Percentiles rank a stretch among this genome's conserved stretches.
Evolutionary conservation across 2,797 vertebrate genomes (phyloP).

Genomic region (Notolabrus celidotus): DNA sequence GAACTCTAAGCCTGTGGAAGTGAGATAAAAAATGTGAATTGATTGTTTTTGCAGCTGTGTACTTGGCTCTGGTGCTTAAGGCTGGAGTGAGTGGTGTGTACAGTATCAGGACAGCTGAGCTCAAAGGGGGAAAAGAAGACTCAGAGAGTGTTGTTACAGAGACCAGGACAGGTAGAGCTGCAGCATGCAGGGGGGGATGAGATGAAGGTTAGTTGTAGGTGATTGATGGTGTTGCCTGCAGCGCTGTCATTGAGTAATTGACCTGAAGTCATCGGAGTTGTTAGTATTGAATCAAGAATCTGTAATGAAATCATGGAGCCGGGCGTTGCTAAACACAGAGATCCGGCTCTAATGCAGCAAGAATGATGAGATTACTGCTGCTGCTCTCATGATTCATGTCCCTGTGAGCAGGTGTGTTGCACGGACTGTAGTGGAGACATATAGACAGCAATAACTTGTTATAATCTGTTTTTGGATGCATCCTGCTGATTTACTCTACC

Average conservation of each 20-base stretch:
- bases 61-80: conserved; percentile 48
- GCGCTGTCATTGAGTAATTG: conserved; percentile 70
- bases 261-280: conserved; percentile 63
- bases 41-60: conserved; percentile 73
- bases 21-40: conserved; percentile 53
- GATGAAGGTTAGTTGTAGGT: conserved; percentile 60
- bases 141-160: conserved; percentile 7
- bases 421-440: conserved; percentile 14
- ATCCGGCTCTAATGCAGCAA: conserved; percentile 43
- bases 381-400: conserved; percentile 33
- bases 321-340: conserved; percentile 45
- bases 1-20: conserved; percentile 11
- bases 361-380: conserved; percentile 54
- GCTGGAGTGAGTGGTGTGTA: conserved; percentile 27
- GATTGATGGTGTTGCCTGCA: conserved; percentile 67
- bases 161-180: conserved; percentile 29
- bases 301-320: conserved; percentile 73
- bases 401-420: background rate
- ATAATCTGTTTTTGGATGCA: background rate
- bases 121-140: background rate
- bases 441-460: conserved; percentile 1
- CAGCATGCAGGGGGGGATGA: conserved; percentile 21
- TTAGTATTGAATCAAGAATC: conserved; percentile 69
- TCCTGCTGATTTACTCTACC: no score
- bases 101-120: conserved; percentile 23